Conservation (phyloP, 2,797 vertebrate genomes). For the Dicrostonyx torquatus region DNA sequence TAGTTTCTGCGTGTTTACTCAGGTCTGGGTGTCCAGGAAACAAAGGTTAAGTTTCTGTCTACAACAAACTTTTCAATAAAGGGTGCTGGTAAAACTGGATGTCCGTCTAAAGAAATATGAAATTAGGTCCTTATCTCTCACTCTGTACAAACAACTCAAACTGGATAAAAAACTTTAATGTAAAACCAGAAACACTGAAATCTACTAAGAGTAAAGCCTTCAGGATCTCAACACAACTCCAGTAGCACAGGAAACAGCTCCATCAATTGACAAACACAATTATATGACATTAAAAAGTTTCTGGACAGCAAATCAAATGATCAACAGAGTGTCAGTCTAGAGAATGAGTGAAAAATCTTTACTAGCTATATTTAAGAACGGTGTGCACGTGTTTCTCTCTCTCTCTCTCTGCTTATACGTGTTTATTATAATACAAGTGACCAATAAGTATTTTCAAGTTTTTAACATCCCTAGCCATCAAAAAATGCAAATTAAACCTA, state of each 20-base stretch:
- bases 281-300: background rate
- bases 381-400: background rate
- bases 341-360: background rate
- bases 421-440: background rate
- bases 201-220: background rate
- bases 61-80: background rate
- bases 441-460: background rate
- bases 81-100: background rate
- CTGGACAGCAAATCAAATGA: background rate
- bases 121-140: background rate
- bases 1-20: too few relatives aligned
- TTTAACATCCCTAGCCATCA: background rate
- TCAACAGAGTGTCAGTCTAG: background rate
- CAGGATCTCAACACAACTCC: background rate
- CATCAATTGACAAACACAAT: background rate
- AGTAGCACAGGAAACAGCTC: background rate
- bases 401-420: background rate
- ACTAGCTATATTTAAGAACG: background rate
- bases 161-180: background rate
- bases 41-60: too few relatives aligned
- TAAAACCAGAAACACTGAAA: slow-evolving; percentile 3
- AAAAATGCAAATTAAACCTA: background rate
- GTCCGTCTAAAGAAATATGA: background rate
- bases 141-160: background rate
- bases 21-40: too few relatives aligned